Evolutionary conservation across 2,888 invertebrate species (phyloP).

Genomic region (Brachyptera putata): DNA sequence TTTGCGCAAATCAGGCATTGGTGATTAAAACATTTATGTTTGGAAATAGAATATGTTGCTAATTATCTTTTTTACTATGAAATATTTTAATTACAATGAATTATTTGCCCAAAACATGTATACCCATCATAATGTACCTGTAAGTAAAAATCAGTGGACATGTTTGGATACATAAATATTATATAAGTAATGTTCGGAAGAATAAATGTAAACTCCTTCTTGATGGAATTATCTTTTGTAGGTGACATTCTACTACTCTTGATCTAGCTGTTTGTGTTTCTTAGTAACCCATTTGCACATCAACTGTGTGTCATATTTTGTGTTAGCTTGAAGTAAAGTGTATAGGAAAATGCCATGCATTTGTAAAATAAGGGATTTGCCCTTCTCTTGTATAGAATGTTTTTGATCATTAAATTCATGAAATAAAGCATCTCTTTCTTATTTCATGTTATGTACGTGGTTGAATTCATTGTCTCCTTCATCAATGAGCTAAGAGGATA

Average conservation of each 20-base stretch:
- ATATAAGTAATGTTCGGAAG: conserved; percentile 11
- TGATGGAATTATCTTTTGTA: conserved; percentile 31
- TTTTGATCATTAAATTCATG: conserved; percentile 27
- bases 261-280: conserved; percentile 30
- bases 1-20: conserved; percentile 30
- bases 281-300: conserved; percentile 30
- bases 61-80: conserved; percentile 25
- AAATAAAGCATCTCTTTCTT: background rate
- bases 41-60: conserved; percentile 16
- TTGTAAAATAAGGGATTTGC: conserved; percentile 31
- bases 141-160: conserved; percentile 8
- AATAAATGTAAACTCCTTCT: conserved; percentile 29
- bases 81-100: conserved; percentile 31
- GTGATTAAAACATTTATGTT: conserved; percentile 25
- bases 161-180: conserved; percentile 17
- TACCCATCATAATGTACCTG: conserved; percentile 23
- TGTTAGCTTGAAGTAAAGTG: conserved; percentile 32
- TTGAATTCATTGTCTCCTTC: background rate
- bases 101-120: conserved; percentile 28
- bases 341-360: conserved; percentile 31
- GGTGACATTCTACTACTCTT: conserved; percentile 25
- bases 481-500: background rate
- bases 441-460: background rate
- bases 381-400: conserved; percentile 31
- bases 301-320: conserved; percentile 30